Percentiles rank a stretch among this genome's conserved stretches.
Conservation (phyloP, 2,888 invertebrate genomes). For the Acleris laterana region DNA sequence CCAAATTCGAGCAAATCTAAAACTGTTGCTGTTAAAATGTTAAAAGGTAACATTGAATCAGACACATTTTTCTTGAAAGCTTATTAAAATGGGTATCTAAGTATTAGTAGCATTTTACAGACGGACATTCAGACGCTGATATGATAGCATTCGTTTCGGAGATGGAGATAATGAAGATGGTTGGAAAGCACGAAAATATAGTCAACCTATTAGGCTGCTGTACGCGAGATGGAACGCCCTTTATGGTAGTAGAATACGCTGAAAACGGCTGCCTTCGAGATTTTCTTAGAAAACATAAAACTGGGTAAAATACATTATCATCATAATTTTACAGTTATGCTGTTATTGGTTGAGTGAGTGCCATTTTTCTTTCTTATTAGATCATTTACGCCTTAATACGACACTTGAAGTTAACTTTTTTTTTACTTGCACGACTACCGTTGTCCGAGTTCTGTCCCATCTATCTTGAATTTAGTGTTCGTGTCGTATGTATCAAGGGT, state of each 20-base stretch:
- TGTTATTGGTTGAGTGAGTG: too few relatives aligned
- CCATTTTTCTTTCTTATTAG: too few relatives aligned
- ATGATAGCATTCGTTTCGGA: conserved; percentile 98
- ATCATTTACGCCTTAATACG: too few relatives aligned
- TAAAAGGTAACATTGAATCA: conserved; percentile 88
- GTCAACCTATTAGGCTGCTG: conserved; percentile 99
- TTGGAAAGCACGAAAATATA: conserved; percentile 98
- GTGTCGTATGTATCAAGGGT: too few relatives aligned
- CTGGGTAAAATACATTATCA: conserved; percentile 47
- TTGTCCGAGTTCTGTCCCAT: too few relatives aligned
- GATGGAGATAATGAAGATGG: conserved; percentile 99
- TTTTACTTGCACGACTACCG: background rate
- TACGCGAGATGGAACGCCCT: conserved; percentile 95
- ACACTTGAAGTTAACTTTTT: background rate
- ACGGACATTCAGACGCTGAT: conserved; percentile 98
- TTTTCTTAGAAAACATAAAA: conserved; percentile 94
- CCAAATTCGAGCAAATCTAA: conserved; percentile 87
- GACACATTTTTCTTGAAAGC: background rate
- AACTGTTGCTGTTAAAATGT: conserved; percentile 98
- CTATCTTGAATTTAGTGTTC: too few relatives aligned
- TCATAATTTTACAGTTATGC: too few relatives aligned
- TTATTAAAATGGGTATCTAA: too few relatives aligned
- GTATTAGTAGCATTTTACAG: conserved; percentile 72
- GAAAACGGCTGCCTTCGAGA: conserved; percentile 97
- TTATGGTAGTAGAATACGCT: conserved; percentile 95